Conservation (phyloP, 2,113 vertebrate species). For the Cygnus atratus region DNA sequence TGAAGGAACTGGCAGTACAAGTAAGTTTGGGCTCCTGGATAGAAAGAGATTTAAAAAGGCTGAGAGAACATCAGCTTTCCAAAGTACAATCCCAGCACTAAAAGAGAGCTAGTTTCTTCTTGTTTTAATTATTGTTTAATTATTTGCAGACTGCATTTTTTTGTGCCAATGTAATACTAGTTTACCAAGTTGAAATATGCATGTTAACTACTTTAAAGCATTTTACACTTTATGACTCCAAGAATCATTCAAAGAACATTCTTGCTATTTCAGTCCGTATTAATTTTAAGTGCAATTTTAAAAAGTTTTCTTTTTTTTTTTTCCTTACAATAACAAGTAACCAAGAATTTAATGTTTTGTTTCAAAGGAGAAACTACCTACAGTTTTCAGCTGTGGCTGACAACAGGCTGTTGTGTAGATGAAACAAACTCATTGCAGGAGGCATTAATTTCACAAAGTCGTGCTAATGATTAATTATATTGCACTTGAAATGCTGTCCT, state of each 20-base stretch:
- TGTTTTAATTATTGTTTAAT: conserved; percentile 62
- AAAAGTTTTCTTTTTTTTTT: background rate
- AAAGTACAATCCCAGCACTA: conserved; percentile 10
- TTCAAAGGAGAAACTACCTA: conserved; percentile 37
- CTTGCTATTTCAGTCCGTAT: background rate
- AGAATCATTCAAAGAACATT: background rate
- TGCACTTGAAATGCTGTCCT: conserved; percentile 40
- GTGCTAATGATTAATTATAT: conserved; percentile 61
- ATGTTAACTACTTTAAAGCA: conserved; percentile 17
- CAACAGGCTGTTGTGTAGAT: background rate
- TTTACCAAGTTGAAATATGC: conserved; percentile 50
- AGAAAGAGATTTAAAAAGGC: conserved; percentile 8
- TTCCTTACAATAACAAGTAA: background rate
- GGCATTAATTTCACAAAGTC: conserved; percentile 27
- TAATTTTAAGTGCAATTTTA: background rate
- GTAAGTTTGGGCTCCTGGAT: background rate
- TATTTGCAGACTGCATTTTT: conserved; percentile 58
- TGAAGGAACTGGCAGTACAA: background rate
- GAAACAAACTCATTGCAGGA: conserved; percentile 23
- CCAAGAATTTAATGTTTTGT: background rate
- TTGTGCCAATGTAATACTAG: conserved; percentile 41
- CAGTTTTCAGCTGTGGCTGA: conserved; percentile 17
- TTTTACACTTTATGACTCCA: conserved; percentile 19
- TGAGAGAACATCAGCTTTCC: conserved; percentile 39
- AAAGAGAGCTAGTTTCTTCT: conserved; percentile 30